Percentiles rank a stretch among this genome's conserved stretches.
These are phyloP conservation scores for Nothocercus nigrocapillus DNA, from an alignment of 2,113 vertebrate genomes.

Conservation along the genomic window DNA sequence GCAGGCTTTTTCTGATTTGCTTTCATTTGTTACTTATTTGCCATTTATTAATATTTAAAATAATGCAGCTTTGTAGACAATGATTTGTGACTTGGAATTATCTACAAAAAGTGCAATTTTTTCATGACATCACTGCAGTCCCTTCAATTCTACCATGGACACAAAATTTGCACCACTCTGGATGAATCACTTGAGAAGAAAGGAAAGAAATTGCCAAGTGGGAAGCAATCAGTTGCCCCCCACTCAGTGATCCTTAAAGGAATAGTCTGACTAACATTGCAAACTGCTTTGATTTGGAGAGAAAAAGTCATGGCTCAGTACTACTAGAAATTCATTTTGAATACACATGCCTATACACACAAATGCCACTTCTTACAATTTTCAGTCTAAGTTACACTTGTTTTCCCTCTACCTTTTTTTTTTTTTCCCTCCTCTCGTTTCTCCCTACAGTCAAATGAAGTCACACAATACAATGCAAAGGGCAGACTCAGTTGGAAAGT, in stretches of 20 bases:
- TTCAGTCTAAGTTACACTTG: neutral
- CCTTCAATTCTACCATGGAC: neutral
- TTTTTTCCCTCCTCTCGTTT: neutral
- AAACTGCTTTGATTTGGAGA: neutral
- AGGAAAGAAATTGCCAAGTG: neutral
- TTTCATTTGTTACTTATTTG: neutral
- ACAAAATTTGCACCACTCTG: neutral
- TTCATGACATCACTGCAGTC: neutral
- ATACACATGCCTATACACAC: neutral
- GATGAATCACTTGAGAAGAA: neutral
- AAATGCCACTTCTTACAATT: neutral
- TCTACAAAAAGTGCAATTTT: neutral
- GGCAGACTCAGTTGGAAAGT: neutral
- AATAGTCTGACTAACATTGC: neutral
- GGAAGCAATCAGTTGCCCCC: neutral
- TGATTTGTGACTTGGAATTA: neutral
- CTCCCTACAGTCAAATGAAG: neutral
- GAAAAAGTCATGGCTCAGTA: neutral
- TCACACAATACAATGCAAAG: neutral
- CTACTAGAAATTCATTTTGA: neutral
- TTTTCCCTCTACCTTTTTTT: neutral
- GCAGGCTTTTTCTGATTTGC: neutral
- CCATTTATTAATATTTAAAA: neutral
- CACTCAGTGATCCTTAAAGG: neutral
- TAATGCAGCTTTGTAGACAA: neutral